These are phyloP conservation scores for Thera obeliscata DNA, from an alignment of 2,888 invertebrate genomes.

Conservation along the genomic window DNA sequence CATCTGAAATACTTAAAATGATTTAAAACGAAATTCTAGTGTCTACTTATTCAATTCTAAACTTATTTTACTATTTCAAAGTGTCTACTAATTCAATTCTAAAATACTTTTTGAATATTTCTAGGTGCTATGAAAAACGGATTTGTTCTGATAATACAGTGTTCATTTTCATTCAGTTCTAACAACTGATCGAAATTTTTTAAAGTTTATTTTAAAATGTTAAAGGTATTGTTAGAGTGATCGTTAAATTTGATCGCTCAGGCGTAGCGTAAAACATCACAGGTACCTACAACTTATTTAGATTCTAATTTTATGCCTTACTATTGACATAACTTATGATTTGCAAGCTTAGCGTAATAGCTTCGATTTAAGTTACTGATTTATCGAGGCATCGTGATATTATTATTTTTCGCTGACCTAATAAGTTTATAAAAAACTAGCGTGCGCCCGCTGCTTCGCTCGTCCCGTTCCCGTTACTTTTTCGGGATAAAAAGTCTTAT, in stretches of 20 bases:
- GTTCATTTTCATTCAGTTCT: slow-evolving; percentile 18
- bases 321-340: neutral
- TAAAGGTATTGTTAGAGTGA: slow-evolving; percentile 22
- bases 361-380: neutral
- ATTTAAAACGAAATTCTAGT: neutral
- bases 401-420: too few species aligned
- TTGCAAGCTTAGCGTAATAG: neutral
- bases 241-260: slow-evolving; percentile 33
- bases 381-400: neutral
- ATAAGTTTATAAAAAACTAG: too few species aligned
- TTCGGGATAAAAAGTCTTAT: too few species aligned
- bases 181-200: slow-evolving; percentile 32
- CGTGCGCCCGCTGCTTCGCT: too few species aligned
- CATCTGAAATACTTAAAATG: neutral
- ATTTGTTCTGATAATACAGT: slow-evolving; percentile 9
- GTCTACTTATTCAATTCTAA: slow-evolving; percentile 7
- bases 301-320: slow-evolving; percentile 50
- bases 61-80: neutral
- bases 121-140: slow-evolving; percentile 9
- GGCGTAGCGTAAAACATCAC: slow-evolving; percentile 45
- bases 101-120: slow-evolving; percentile 15
- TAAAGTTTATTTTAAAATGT: slow-evolving; percentile 34
- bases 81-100: slow-evolving; percentile 8
- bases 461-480: too few species aligned
- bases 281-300: slow-evolving; percentile 52